Percentiles rank a stretch among this genome's conserved stretches.
These are phyloP conservation scores for Melanostoma scalare DNA, from an alignment of 2,888 invertebrate genomes.

Conservation along the genomic window DNA sequence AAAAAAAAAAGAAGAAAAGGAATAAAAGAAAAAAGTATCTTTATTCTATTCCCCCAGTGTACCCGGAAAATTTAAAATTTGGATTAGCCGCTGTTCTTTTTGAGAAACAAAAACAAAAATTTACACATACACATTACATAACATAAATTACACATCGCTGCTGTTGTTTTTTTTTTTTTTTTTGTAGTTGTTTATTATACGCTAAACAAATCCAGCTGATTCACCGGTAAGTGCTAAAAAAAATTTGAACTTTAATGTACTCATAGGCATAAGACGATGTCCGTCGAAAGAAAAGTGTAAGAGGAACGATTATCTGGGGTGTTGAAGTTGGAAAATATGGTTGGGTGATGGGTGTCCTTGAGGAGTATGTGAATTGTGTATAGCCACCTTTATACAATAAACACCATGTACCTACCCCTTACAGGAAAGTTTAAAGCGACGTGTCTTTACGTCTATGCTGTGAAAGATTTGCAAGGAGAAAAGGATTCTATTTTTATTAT, in stretches of 20 bases:
- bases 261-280: background rate
- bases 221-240: slow-evolving; percentile 67
- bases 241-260: slow-evolving; percentile 1
- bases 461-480: background rate
- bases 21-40: slow-evolving; percentile 17
- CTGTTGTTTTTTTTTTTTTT: slow-evolving; percentile 56
- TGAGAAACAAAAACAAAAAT: slow-evolving; percentile 10
- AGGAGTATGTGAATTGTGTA: slow-evolving; percentile 5
- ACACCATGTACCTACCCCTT: too few species aligned
- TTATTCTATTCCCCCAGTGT: slow-evolving; percentile 21
- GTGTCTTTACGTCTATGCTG: too few species aligned
- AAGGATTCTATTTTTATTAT: background rate
- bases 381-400: too few species aligned
- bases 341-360: slow-evolving; percentile 43
- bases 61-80: slow-evolving; percentile 37
- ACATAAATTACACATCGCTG: slow-evolving; percentile 59
- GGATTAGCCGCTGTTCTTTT: slow-evolving; percentile 67
- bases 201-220: slow-evolving; percentile 70
- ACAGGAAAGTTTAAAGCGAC: too few species aligned
- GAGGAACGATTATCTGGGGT: too few species aligned
- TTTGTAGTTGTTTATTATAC: slow-evolving; percentile 1
- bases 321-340: slow-evolving; percentile 8
- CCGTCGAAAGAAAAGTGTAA: slow-evolving; percentile 1
- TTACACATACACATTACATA: slow-evolving; percentile 56
- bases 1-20: slow-evolving; percentile 21